Base-by-base conservation (phyloP, 2,113 vertebrate species). In the Peucedramus taeniatus region DNA sequence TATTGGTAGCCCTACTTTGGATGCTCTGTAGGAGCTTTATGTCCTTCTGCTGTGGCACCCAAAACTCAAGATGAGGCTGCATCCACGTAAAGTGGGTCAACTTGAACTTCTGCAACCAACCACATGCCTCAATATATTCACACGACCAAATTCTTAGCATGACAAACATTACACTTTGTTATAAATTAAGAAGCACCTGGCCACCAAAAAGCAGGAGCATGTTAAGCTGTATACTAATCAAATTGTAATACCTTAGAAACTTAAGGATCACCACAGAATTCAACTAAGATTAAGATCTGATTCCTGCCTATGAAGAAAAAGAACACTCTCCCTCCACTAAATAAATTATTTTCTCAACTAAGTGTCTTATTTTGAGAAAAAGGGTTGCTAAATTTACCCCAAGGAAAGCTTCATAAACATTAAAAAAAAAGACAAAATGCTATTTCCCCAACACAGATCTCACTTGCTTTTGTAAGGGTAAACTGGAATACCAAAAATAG, bases 1-100 rank as follows among this genome's bases (percentile, higher is more conserved):
- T 42, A 14, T 15, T 80, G 0, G 1, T 31, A 10, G 9, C 11
- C 8, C 18, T 42, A 6, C 14, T 80, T 56, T 64, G 50, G 42
- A 42, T 42, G 7, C 3, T 54, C 5, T 47, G 10, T 37, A 28
- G 50, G 22, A 27, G 4, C 8, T 44, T 65, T 23, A 15, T 42
- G 7, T 57, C 8, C 17, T 56, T 49, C 42, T 12, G 13, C 35
- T 23, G 8, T 44, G 37, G 22, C 44, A 49, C 5, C 7, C 30
- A 37, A 44, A 59, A 44, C 35, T 31, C 0, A 0, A 59, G 16
- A n/a, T 44, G 44, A 35, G 11, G 44, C 11, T 4, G 7, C 17
- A 51, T 10, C 17, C 3, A 1, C 0, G 0, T 3, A 37, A 31
- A 50, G 20, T 11, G 27, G 37, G 6, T 42, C 44, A 68, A 31